These are phyloP conservation scores for Timema podura DNA, from an alignment of 2,888 invertebrate genomes.

Conservation along the genomic window DNA sequence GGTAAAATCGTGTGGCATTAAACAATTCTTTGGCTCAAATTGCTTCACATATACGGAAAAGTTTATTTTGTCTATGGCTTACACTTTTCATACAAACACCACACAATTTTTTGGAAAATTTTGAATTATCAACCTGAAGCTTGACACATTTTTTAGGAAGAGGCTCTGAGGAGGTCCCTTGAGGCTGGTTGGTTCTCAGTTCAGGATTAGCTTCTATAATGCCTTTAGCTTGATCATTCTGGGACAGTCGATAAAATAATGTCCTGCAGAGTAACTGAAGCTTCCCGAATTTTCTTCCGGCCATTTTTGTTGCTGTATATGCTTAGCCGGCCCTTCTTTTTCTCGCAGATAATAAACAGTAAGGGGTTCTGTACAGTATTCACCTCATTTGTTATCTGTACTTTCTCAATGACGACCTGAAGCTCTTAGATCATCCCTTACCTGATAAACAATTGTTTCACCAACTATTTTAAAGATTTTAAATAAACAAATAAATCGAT, in stretches of 20 bases:
- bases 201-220: background rate
- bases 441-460: background rate
- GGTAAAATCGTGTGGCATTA: no score
- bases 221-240: background rate
- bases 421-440: background rate
- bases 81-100: no score
- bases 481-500: no score
- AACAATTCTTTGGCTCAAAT: no score
- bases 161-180: background rate
- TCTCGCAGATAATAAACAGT: background rate
- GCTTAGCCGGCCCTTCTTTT: background rate
- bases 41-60: no score
- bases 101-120: no score
- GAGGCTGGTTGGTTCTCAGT: background rate
- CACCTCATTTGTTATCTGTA: background rate
- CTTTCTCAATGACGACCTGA: background rate
- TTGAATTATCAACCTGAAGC: no score
- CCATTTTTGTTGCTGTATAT: background rate
- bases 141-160: background rate
- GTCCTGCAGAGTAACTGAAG: constrained; percentile 7
- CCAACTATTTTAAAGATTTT: background rate
- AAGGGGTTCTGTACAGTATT: background rate
- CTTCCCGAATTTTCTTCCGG: background rate
- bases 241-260: background rate
- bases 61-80: no score